These are phyloP conservation scores for Herpetotheres cachinnans DNA, from an alignment of 2,113 vertebrate species.

Conservation along the genomic window DNA sequence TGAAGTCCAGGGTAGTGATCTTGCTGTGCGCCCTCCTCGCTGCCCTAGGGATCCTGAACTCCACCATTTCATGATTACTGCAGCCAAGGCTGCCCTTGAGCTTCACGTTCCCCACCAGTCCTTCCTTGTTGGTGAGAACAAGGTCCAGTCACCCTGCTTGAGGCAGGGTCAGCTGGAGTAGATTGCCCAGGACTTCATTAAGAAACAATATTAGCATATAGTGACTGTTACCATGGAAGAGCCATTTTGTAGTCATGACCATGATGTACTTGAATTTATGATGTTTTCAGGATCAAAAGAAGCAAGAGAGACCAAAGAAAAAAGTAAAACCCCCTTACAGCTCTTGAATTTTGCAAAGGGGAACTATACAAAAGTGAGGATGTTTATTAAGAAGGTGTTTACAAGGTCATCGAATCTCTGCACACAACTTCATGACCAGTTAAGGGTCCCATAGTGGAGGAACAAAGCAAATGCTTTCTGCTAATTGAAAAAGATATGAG, in stretches of 20 bases:
- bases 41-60: too few species aligned
- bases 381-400: neutral
- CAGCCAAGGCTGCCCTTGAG: too few species aligned
- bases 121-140: too few species aligned
- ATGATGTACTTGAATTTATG: neutral
- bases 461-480: neutral
- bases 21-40: too few species aligned
- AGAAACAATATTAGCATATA: neutral
- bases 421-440: neutral
- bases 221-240: neutral
- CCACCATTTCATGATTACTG: too few species aligned
- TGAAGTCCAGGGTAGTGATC: too few species aligned
- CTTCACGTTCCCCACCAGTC: too few species aligned
- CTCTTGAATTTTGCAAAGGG: neutral
- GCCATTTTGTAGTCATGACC: rapidly evolving
- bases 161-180: neutral
- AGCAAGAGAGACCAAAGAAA: neutral
- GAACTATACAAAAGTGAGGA: neutral
- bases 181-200: neutral
- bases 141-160: rapidly evolving
- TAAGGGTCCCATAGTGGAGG: neutral
- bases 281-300: neutral
- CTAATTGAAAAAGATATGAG: neutral
- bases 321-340: rapidly evolving
- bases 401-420: neutral